Base-by-base conservation (phyloP, 2,113 vertebrate genomes). In the Nicator chloris region DNA sequence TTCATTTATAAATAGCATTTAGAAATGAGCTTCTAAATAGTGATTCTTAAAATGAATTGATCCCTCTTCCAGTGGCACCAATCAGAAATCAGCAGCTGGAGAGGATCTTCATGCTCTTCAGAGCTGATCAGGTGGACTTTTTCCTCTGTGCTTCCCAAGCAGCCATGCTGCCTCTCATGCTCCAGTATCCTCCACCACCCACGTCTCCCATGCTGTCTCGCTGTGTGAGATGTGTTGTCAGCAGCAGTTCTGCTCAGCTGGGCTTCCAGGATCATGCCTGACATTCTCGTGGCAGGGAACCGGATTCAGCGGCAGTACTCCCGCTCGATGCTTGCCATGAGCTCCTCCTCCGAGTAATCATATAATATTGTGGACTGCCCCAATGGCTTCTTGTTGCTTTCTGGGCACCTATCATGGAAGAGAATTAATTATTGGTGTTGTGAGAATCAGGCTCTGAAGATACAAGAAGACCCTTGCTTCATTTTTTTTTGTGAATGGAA, bases 251-350 rank as follows among this genome's bases (percentile, higher is more conserved):
- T 84, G 45, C 51, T 69, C 86, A 69, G 45, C 45, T 24, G 47
- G 44, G 65, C 56, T 39, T 44, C 42, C 57, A 42, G 82, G 60
- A n/a, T 17, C 3, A 4, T 18, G 31, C 61, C 69, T 28, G 39
- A 11, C 9, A 9, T 4, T 57, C 33, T 7, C 0, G 2, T 18
- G 68, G 31, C 0, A 3, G 3, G 37, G 47, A 44, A 5, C 8
- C 15, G 21, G 10, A 17, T 14, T 97, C 95, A 98, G 88, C 84
- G 90, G 73, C 97, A 87, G 63, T 97, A 98, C 22, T 98, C 98
- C 35, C 27, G 90, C 90, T 98, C 98, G 1, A 98, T 98, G 83
- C 98, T 98, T 4, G 97, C 98, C 98, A 98, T 98, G 50, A 98
- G 97, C 91, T 98, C 98, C 96, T 98, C 98, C 85, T 98, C 98